phyloP scores from a whole-genome alignment of 2,113 vertebrate species.

The Hypanus sabinus region DNA sequence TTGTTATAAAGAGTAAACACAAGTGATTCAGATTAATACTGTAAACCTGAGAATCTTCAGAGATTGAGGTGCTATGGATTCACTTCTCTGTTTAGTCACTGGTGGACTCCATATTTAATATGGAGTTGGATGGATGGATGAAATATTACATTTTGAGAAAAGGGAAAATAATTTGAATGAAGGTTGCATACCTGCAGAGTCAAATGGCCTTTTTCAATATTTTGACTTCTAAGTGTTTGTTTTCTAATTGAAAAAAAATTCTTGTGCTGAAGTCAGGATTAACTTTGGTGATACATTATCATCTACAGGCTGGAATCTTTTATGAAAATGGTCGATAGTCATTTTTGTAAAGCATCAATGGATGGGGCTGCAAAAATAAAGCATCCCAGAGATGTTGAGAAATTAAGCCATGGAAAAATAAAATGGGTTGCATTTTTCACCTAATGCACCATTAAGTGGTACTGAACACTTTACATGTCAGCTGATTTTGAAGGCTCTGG shows the following conservation, averaged over 20 bases:
- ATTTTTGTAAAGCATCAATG: background rate
- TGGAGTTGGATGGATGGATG: background rate
- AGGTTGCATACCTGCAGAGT: background rate
- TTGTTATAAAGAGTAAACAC: too few relatives aligned
- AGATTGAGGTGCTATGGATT: too few relatives aligned
- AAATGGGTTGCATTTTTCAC: background rate
- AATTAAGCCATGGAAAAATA: background rate
- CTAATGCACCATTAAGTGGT: background rate
- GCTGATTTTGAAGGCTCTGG: background rate
- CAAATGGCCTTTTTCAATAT: background rate
- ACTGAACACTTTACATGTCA: background rate
- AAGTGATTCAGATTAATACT: too few relatives aligned
- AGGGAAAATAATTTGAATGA: background rate
- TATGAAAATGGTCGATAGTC: background rate
- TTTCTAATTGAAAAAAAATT: background rate
- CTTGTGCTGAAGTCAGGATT: background rate
- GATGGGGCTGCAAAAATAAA: background rate
- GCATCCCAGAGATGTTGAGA: too few relatives aligned
- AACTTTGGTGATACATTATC: background rate
- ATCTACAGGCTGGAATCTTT: background rate
- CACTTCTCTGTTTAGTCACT: background rate
- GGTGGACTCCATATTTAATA: background rate
- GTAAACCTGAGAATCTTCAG: too few relatives aligned
- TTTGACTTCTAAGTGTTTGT: background rate
- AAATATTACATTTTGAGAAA: background rate